These are phyloP conservation scores for Colinus virginianus DNA, from an alignment of 2,113 vertebrate genomes.

Conservation along the genomic window DNA sequence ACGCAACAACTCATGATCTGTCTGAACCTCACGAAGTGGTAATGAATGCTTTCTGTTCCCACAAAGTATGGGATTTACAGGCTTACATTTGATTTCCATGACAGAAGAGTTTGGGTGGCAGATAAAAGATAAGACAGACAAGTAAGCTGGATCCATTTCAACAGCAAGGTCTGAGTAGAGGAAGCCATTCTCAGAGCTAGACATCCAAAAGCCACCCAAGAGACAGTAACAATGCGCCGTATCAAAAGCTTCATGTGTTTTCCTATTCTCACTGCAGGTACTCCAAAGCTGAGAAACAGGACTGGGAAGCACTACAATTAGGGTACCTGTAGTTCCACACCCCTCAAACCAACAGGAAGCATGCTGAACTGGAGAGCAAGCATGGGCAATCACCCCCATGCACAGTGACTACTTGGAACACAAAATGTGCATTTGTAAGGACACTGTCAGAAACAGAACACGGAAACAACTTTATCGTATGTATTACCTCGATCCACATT, in stretches of 20 bases:
- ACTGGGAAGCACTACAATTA: background rate
- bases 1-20: background rate
- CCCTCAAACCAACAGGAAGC: background rate
- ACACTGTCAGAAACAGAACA: background rate
- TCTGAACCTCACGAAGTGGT: background rate
- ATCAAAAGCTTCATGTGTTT: background rate
- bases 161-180: background rate
- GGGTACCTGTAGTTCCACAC: background rate
- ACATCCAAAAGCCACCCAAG: background rate
- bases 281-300: background rate
- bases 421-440: rapidly evolving
- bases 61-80: rapidly evolving
- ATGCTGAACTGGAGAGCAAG: background rate
- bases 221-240: background rate
- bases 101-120: rapidly evolving
- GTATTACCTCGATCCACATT: background rate
- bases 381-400: background rate
- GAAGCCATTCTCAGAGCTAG: background rate
- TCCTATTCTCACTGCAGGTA: background rate
- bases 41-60: background rate
- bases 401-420: background rate
- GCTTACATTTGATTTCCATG: background rate
- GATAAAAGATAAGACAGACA: background rate
- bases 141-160: background rate
- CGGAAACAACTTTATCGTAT: rapidly evolving